Percentiles rank a stretch among this genome's conserved stretches.
Evolutionary conservation across 53 echinoderm and acorn worm genomes (phyloP).

Genomic region (Hippasteria phrygiana): DNA sequence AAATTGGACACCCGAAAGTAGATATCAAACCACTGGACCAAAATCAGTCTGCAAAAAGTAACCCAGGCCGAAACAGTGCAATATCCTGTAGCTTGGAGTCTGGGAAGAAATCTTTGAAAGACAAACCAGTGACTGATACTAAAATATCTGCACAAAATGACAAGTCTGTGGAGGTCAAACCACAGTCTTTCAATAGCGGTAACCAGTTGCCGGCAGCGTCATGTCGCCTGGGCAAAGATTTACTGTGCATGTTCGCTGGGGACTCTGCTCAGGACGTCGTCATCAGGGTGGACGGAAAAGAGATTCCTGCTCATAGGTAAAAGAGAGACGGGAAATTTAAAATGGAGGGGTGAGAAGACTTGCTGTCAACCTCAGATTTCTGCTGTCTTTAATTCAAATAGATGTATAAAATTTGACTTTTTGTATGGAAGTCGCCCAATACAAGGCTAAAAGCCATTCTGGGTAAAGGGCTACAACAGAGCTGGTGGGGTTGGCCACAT

Average conservation of each 20-base stretch:
- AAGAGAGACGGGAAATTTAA: background rate
- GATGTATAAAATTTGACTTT: too few species aligned
- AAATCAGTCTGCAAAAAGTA: background rate
- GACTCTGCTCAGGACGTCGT: slow-evolving; percentile 64
- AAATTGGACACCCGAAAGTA: background rate
- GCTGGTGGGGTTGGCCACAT: too few species aligned
- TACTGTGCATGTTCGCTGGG: slow-evolving; percentile 45
- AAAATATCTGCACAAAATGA: background rate
- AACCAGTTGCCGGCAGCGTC: slow-evolving; percentile 24
- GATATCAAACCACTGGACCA: background rate
- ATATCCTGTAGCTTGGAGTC: background rate
- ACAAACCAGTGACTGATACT: background rate
- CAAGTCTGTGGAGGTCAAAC: background rate
- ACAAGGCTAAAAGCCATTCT: too few species aligned
- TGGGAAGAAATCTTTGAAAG: background rate
- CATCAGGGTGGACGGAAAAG: slow-evolving; percentile 67
- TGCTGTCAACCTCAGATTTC: too few species aligned
- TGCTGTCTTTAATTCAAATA: too few species aligned
- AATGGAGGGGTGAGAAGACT: too few species aligned
- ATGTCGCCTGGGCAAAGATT: slow-evolving; percentile 50
- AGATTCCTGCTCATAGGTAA: slow-evolving; percentile 83
- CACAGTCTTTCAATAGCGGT: background rate
- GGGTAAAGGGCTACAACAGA: too few species aligned
- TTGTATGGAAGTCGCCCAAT: too few species aligned
- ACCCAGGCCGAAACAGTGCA: background rate